phyloP scores from a whole-genome alignment of 2,888 invertebrate species.

The Willowsia nigromaculata region DNA sequence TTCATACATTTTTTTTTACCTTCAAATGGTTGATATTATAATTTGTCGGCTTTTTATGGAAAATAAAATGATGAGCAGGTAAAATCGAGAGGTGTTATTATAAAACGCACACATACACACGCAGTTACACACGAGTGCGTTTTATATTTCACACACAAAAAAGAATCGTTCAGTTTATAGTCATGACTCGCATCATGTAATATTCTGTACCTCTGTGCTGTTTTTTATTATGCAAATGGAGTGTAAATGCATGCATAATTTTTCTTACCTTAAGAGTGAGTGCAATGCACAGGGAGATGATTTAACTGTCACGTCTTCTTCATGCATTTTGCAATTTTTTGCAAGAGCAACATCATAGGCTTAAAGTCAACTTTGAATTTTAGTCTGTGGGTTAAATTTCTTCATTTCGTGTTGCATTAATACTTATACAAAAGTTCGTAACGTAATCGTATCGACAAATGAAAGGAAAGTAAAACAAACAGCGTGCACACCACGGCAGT shows the following conservation, averaged over 20 bases:
- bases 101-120: conserved; percentile 16
- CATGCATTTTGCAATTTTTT: conserved; percentile 32
- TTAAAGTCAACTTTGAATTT: conserved; percentile 28
- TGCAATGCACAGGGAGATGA: background rate
- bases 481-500: background rate
- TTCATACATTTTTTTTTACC: conserved; percentile 20
- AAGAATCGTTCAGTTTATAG: background rate
- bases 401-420: background rate
- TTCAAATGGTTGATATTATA: conserved; percentile 47
- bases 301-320: conserved; percentile 57
- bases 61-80: conserved; percentile 53
- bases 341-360: background rate
- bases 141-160: conserved; percentile 32
- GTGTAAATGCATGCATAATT: conserved; percentile 50
- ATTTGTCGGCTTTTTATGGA: conserved; percentile 67
- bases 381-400: background rate
- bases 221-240: conserved; percentile 46
- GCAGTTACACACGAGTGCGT: conserved; percentile 11
- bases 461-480: background rate
- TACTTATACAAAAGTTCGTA: background rate
- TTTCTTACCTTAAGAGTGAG: background rate
- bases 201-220: background rate
- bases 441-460: background rate
- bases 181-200: background rate
- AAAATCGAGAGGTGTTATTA: conserved; percentile 45